Evolutionary conservation across 2,797 vertebrate species (phyloP).

Genomic region (Sebastes vulpes): DNA sequence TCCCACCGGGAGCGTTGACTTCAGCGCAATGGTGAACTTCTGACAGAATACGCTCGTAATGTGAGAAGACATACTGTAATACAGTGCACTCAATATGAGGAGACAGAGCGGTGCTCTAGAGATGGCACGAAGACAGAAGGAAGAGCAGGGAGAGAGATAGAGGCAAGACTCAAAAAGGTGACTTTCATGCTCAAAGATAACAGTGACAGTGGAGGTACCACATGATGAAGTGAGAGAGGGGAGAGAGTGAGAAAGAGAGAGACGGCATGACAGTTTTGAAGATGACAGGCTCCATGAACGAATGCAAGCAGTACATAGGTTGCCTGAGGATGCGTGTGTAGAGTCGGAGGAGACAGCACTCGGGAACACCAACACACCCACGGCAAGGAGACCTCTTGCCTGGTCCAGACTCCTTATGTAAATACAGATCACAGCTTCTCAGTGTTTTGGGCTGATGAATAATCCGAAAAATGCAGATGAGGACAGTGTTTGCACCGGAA

Average conservation of each 20-base stretch:
- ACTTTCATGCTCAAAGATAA: slow-evolving; percentile 6
- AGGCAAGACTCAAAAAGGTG: slow-evolving; percentile 1
- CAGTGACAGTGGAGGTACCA: background rate
- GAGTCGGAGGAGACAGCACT: slow-evolving; percentile 58
- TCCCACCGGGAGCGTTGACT: background rate
- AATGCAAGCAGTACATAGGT: slow-evolving; percentile 50
- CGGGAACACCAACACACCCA: slow-evolving; percentile 49
- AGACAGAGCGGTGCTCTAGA: background rate
- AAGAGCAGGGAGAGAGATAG: background rate
- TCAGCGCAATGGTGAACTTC: slow-evolving; percentile 14
- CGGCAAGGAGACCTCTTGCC: slow-evolving; percentile 72
- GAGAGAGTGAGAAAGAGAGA: slow-evolving; percentile 9
- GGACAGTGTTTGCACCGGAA: background rate
- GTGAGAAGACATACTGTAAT: background rate
- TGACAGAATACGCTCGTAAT: slow-evolving; percentile 11
- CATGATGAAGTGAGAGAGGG: background rate
- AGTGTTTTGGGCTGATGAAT: slow-evolving; percentile 40
- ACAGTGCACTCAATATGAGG: background rate
- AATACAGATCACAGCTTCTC: slow-evolving; percentile 63
- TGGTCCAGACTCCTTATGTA: slow-evolving; percentile 66
- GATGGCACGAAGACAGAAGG: background rate
- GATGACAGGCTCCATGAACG: slow-evolving; percentile 52
- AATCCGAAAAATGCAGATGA: slow-evolving; percentile 35
- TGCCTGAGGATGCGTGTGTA: slow-evolving; percentile 48
- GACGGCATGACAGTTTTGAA: slow-evolving; percentile 50